phyloP scores from a whole-genome alignment of 2,888 invertebrate genomes.

The Desoria tigrina region DNA sequence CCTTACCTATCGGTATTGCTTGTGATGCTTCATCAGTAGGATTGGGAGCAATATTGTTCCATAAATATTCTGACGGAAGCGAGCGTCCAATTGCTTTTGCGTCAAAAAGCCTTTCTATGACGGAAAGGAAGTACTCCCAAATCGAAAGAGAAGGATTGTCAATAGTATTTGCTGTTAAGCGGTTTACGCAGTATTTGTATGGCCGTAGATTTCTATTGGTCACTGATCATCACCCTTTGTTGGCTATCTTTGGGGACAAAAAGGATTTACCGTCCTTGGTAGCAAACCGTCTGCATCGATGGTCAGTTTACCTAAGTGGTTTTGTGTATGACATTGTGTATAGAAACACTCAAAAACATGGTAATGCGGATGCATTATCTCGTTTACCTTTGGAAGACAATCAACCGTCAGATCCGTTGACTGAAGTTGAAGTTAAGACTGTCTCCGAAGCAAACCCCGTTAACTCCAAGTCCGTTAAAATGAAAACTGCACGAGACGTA shows the following conservation, averaged over 20 bases:
- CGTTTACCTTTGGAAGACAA: conserved; percentile 55
- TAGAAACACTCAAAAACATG: conserved; percentile 51
- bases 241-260: conserved; percentile 54
- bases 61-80: conserved; percentile 53
- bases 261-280: conserved; percentile 44
- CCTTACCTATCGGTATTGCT: not conserved
- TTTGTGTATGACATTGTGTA: conserved; percentile 55
- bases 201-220: conserved; percentile 57
- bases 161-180: no score
- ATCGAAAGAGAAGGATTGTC: conserved; percentile 56
- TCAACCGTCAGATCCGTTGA: conserved; percentile 54
- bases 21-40: no score
- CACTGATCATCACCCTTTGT: conserved; percentile 56
- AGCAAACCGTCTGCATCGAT: no score
- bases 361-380: no score
- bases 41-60: conserved; percentile 23
- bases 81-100: conserved; percentile 57
- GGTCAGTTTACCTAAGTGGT: conserved; percentile 53
- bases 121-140: conserved; percentile 56
- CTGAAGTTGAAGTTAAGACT: not conserved
- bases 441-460: conserved; percentile 2
- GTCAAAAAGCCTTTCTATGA: conserved; percentile 55
- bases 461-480: not conserved
- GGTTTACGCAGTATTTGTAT: conserved; percentile 57
- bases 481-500: not conserved